Percentiles rank a stretch among this genome's conserved stretches.
phyloP scores from a whole-genome alignment of 2,797 vertebrate species.

The Adelosebastes latens region DNA sequence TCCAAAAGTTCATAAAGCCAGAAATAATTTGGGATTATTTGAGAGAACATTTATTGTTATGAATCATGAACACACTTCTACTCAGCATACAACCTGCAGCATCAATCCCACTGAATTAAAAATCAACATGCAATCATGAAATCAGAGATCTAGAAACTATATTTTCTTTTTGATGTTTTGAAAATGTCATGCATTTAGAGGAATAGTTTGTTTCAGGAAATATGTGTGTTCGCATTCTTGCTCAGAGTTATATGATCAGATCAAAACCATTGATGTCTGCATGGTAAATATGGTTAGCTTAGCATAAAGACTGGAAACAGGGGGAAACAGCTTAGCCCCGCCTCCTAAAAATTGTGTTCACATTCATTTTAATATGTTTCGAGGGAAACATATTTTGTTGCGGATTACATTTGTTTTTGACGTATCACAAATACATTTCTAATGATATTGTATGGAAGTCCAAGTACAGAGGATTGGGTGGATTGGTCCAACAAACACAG shows the following conservation, averaged over 20 bases:
- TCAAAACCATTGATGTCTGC: not conserved
- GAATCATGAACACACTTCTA: not conserved
- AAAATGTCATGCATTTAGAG: not conserved
- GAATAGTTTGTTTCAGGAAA: not conserved
- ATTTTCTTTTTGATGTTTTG: not conserved
- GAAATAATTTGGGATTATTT: not conserved
- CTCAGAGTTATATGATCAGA: not conserved
- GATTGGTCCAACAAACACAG: not conserved
- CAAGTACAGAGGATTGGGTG: too few species aligned
- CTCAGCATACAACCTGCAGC: not conserved
- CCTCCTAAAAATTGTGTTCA: too few species aligned
- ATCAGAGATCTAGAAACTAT: not conserved
- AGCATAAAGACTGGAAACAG: not conserved
- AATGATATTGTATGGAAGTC: not conserved
- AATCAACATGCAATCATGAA: slow-evolving; percentile 19
- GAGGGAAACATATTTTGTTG: not conserved
- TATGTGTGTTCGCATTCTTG: not conserved
- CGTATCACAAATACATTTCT: not conserved
- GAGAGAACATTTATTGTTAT: slow-evolving; percentile 34
- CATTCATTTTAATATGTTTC: too few species aligned
- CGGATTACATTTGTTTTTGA: not conserved
- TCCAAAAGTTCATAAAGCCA: not conserved
- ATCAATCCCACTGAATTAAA: not conserved
- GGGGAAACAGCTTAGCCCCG: too few species aligned
- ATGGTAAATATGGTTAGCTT: not conserved